These are phyloP conservation scores for Babyrousa celebensis DNA, from an alignment of 2,797 vertebrate species.

Conservation along the genomic window DNA sequence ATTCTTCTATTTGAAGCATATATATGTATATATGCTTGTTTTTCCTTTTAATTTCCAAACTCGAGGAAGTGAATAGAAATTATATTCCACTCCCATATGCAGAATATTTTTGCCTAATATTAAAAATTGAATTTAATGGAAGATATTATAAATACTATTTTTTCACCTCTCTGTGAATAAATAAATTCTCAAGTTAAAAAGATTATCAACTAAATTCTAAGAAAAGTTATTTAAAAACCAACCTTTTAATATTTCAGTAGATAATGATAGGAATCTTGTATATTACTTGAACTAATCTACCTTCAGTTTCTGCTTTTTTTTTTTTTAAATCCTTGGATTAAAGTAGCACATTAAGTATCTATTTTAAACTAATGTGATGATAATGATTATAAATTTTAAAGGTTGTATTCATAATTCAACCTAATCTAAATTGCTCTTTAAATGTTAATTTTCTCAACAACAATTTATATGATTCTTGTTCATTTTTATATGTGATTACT, in stretches of 20 bases:
- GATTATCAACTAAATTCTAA: slow-evolving; percentile 68
- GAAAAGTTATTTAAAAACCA: slow-evolving; percentile 55
- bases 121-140: neutral
- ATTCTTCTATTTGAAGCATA: neutral
- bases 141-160: neutral
- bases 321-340: slow-evolving; percentile 64
- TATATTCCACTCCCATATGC: neutral
- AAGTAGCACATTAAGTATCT: slow-evolving; percentile 41
- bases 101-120: neutral
- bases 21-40: neutral
- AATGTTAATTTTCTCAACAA: neutral
- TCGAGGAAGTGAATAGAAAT: neutral
- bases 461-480: neutral
- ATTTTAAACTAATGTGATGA: neutral
- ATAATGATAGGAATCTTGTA: slow-evolving; percentile 79
- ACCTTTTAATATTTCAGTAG: slow-evolving; percentile 63
- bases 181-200: slow-evolving; percentile 68
- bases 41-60: neutral
- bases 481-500: neutral
- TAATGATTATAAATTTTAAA: neutral
- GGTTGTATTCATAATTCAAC: neutral
- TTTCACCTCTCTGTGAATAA: slow-evolving; percentile 36
- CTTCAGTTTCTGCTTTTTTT: slow-evolving; percentile 1
- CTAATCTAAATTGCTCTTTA: slow-evolving; percentile 32
- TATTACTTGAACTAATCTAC: slow-evolving; percentile 81